phyloP scores from a whole-genome alignment of 1,140 invertebrate genomes.

The Eupristina koningsbergeri region DNA sequence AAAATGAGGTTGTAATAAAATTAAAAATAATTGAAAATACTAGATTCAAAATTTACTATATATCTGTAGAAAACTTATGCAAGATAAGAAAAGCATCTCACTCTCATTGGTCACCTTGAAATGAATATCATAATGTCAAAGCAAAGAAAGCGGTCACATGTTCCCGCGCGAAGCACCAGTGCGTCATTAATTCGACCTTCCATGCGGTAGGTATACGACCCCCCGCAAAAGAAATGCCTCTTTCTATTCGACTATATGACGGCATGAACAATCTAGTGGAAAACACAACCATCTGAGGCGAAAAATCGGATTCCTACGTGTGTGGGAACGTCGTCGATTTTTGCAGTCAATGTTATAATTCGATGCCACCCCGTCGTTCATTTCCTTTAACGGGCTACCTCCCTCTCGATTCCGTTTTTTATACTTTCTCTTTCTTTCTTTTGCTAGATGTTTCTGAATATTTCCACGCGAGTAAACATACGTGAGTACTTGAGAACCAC shows the following conservation, averaged over 20 bases:
- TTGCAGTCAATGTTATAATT: not conserved
- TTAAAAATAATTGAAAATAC: no score
- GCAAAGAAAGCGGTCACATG: conserved; percentile 50
- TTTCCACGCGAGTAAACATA: not conserved
- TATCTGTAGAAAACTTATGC: no score
- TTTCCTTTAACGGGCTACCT: not conserved
- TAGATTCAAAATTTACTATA: no score
- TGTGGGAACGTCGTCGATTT: conserved; percentile 52
- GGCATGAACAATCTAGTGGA: conserved; percentile 64
- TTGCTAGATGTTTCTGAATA: not conserved
- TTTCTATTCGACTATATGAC: not conserved
- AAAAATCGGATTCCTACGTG: conserved; percentile 57
- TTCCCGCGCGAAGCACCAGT: conserved; percentile 67
- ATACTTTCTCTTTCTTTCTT: not conserved
- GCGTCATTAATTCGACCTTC: conserved; percentile 60
- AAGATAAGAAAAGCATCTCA: not conserved
- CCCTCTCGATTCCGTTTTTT: no score
- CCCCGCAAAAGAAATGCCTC: conserved; percentile 9
- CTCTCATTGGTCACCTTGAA: not conserved
- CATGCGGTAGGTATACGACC: conserved; percentile 10
- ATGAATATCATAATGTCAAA: not conserved
- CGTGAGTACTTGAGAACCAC: not conserved
- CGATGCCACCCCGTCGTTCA: not conserved
- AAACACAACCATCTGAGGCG: conserved; percentile 57
- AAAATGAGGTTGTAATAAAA: no score